phyloP scores from a whole-genome alignment of 1,140 invertebrate species.

The Drosophila mojavensis region DNA sequence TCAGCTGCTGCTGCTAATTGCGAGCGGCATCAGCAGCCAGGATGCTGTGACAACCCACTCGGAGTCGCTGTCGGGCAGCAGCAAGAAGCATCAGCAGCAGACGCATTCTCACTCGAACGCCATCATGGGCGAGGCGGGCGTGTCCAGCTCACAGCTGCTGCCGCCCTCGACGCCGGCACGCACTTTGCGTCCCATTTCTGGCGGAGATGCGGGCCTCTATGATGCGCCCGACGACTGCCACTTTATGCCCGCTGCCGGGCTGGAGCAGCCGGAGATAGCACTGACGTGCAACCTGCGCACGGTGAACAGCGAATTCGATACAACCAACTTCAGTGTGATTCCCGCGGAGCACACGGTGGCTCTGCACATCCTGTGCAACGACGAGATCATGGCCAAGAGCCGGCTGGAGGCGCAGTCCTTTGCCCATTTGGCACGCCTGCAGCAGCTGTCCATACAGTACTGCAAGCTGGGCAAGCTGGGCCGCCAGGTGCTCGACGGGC shows the following conservation, averaged over 20 bases:
- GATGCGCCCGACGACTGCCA: conserved; percentile 92
- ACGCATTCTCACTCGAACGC: conserved; percentile 72
- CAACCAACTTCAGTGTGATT: conserved; percentile 94
- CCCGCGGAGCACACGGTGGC: conserved; percentile 93
- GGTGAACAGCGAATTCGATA: conserved; percentile 92
- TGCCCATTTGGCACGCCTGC: conserved; percentile 90
- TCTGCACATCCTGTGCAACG: conserved; percentile 91
- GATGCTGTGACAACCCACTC: background rate
- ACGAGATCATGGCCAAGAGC: conserved; percentile 89
- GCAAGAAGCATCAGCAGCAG: conserved; percentile 55
- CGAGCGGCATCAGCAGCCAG: conserved; percentile 13
- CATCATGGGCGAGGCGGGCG: conserved; percentile 80
- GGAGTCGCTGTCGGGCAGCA: conserved; percentile 20
- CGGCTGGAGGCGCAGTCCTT: conserved; percentile 91
- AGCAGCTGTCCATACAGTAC: conserved; percentile 91
- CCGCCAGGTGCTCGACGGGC: conserved; percentile 89
- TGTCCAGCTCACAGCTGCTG: conserved; percentile 68
- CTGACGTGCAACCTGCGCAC: conserved; percentile 91
- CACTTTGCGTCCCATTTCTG: conserved; percentile 55
- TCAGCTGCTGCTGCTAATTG: conserved; percentile 2
- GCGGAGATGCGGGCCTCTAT: conserved; percentile 84
- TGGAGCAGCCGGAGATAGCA: conserved; percentile 87
- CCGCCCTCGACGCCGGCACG: conserved; percentile 59
- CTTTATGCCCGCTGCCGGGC: conserved; percentile 64
- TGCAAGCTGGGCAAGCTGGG: conserved; percentile 93